A percentile compares a stretch with the other conserved stretches of the same genome.
These are phyloP conservation scores for Melangyna quadrimaculata DNA, from an alignment of 2,888 invertebrate species.

Conservation along the genomic window DNA sequence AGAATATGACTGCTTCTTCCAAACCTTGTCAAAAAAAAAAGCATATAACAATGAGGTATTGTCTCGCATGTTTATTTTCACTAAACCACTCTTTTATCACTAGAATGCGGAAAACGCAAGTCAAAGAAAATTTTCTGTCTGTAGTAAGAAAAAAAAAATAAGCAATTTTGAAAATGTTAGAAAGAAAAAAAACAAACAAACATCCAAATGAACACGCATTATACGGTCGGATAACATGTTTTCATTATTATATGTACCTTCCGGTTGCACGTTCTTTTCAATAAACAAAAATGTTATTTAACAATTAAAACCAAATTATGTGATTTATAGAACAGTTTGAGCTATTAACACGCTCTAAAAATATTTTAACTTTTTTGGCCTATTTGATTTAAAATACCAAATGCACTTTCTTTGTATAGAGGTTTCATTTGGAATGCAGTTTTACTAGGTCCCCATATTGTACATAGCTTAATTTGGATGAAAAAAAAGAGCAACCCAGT, in stretches of 20 bases:
- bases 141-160: background rate
- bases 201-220: conserved; percentile 27
- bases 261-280: background rate
- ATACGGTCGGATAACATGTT: conserved; percentile 25
- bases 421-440: background rate
- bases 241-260: background rate
- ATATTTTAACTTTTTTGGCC: conserved; percentile 14
- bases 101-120: conserved; percentile 58
- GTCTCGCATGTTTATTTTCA: background rate
- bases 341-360: conserved; percentile 44
- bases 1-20: background rate
- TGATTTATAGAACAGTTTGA: conserved; percentile 41
- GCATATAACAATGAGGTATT: background rate
- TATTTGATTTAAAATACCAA: background rate
- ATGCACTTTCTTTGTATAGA: background rate
- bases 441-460: no score
- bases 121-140: conserved; percentile 4
- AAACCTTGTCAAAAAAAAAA: background rate
- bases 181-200: conserved; percentile 7
- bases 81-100: conserved; percentile 2
- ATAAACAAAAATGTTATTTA: background rate
- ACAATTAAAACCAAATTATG: conserved; percentile 64
- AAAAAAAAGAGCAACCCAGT: background rate
- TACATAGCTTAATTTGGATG: background rate
- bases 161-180: background rate